Evolutionary conservation across 1,140 invertebrate genomes (phyloP).

Genomic region (Drosophila punjabiensis): DNA sequence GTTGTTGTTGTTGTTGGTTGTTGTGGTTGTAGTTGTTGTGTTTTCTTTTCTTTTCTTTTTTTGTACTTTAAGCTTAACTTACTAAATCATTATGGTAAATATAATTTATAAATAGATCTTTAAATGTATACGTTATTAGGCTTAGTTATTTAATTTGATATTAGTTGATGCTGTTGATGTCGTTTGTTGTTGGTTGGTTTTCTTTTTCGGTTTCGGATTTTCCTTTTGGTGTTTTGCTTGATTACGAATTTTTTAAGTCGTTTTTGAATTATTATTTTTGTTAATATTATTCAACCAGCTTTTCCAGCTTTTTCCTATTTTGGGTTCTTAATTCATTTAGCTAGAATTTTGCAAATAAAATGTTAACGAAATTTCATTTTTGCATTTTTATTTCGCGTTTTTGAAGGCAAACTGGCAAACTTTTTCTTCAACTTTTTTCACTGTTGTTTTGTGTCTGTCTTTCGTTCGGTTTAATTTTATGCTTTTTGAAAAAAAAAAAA

Average conservation of each 20-base stretch:
- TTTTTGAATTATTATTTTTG: slow-evolving; percentile 42
- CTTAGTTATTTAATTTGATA: slow-evolving; percentile 78
- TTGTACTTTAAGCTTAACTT: slow-evolving; percentile 81
- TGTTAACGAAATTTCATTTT: slow-evolving; percentile 27
- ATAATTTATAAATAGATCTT: slow-evolving; percentile 66
- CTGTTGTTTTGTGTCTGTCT: slow-evolving; percentile 44
- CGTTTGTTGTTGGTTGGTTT: slow-evolving; percentile 55
- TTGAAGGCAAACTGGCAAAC: slow-evolving; percentile 28
- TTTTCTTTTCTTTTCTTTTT: slow-evolving; percentile 45
- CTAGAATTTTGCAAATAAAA: slow-evolving; percentile 38
- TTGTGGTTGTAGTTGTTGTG: slow-evolving; percentile 34
- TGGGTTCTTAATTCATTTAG: slow-evolving; percentile 45
- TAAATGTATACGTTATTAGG: slow-evolving; percentile 54
- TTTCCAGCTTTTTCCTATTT: slow-evolving; percentile 43
- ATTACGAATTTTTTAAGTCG: slow-evolving; percentile 41
- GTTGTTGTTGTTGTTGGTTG: slow-evolving; percentile 26
- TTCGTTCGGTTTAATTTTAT: slow-evolving; percentile 61
- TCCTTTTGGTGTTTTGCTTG: slow-evolving; percentile 44
- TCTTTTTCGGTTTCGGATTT: slow-evolving; percentile 52
- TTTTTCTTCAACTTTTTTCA: slow-evolving; percentile 53
- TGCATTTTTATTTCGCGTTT: slow-evolving; percentile 24
- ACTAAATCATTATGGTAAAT: slow-evolving; percentile 78
- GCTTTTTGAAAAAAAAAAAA: slow-evolving; percentile 39
- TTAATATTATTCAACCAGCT: slow-evolving; percentile 27
- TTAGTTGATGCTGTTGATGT: slow-evolving; percentile 78